These are phyloP conservation scores for Cervus canadensis DNA, from an alignment of 2,113 vertebrate genomes.

Conservation along the genomic window DNA sequence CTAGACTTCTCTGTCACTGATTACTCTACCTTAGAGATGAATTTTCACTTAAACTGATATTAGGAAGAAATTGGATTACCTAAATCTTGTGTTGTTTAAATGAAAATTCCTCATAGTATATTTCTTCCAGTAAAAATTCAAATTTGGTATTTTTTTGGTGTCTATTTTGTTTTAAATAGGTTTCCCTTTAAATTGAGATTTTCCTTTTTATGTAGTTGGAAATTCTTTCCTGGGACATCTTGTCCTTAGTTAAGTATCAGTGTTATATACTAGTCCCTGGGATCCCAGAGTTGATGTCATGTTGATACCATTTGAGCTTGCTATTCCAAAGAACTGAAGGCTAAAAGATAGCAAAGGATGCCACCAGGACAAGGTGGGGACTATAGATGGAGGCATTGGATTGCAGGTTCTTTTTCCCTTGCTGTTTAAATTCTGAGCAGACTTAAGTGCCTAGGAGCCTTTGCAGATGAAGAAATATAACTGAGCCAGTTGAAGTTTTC, in stretches of 20 bases:
- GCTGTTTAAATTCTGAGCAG: slow-evolving; percentile 8
- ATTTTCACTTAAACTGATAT: not conserved
- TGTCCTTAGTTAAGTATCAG: not conserved
- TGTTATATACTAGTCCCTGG: not conserved
- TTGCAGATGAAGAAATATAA: not conserved
- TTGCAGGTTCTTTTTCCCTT: not conserved
- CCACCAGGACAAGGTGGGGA: not conserved
- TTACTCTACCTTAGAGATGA: not conserved
- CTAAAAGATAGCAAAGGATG: not conserved
- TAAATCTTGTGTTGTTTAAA: slow-evolving; percentile 13
- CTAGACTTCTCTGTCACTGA: not conserved
- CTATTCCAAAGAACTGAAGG: not conserved
- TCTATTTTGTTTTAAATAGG: slow-evolving; percentile 25
- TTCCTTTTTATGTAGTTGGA: slow-evolving; percentile 14
- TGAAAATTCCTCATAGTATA: not conserved
- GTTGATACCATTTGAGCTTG: not conserved
- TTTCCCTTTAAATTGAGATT: slow-evolving; percentile 34
- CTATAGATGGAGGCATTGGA: not conserved
- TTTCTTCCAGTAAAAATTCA: slow-evolving; percentile 22
- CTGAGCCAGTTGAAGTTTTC: slow-evolving; percentile 10
- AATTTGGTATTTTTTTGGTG: not conserved
- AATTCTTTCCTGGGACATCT: slow-evolving; percentile 38
- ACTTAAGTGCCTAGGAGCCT: not conserved
- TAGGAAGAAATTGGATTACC: not conserved
- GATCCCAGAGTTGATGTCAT: not conserved